These are phyloP conservation scores for Hemitrygon akajei DNA, from an alignment of 2,797 vertebrate species.

Conservation along the genomic window DNA sequence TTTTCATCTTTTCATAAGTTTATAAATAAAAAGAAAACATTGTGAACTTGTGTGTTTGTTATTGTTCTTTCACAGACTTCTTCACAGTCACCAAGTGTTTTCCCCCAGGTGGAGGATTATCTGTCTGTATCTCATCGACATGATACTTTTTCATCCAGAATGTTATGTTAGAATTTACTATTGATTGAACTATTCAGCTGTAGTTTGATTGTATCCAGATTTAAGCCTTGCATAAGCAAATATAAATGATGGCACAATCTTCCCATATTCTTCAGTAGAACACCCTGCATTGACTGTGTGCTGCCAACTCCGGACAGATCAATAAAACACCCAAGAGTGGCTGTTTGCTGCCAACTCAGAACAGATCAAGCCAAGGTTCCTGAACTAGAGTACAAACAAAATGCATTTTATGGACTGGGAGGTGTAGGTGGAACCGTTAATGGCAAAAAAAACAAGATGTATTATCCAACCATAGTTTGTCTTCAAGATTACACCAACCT, in stretches of 20 bases:
- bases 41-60: neutral
- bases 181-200: neutral
- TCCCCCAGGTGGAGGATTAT: neutral
- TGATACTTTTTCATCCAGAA: neutral
- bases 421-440: neutral
- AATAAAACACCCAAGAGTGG: neutral
- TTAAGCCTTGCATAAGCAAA: conserved; percentile 25
- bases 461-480: neutral
- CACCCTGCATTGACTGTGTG: neutral
- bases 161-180: neutral
- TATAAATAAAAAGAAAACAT: neutral
- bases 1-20: conserved; percentile 3
- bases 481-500: neutral
- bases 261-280: conserved; percentile 10
- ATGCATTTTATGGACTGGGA: neutral
- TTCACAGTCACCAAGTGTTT: conserved; percentile 15
- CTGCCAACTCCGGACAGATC: neutral
- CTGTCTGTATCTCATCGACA: neutral
- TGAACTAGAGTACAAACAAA: neutral
- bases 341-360: neutral
- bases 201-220: conserved; percentile 32
- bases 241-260: conserved; percentile 22
- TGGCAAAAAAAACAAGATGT: neutral
- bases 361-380: conserved; percentile 3
- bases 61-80: neutral